Percentiles rank a stretch among this genome's conserved stretches.
Conservation (phyloP, 2,113 vertebrate genomes). For the Parus major region DNA sequence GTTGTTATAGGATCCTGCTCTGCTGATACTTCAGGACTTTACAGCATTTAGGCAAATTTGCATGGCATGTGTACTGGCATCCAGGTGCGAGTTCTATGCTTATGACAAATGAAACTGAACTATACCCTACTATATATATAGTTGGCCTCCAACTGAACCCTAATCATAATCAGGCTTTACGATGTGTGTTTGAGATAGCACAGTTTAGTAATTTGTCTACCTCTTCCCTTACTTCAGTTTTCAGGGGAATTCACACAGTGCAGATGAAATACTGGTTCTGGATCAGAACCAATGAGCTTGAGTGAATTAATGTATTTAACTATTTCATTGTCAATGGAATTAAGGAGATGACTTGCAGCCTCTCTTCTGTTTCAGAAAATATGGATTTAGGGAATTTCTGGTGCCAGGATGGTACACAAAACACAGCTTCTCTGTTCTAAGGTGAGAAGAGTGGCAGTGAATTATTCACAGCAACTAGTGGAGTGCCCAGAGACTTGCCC, state of each 20-base stretch:
- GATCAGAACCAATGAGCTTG: neutral
- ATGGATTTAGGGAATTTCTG: neutral
- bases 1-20: neutral
- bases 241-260: neutral
- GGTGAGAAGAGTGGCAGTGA: neutral
- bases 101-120: neutral
- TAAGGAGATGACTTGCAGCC: neutral
- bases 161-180: neutral
- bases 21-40: neutral
- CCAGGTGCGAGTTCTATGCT: neutral
- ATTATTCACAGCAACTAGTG: neutral
- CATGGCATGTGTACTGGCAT: neutral
- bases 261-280: neutral
- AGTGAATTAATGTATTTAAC: neutral
- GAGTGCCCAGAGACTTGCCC: neutral
- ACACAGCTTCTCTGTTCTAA: neutral
- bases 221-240: neutral
- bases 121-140: neutral
- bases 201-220: neutral
- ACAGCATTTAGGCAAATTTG: neutral
- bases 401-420: neutral
- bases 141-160: neutral
- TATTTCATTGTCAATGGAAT: neutral
- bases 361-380: neutral
- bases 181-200: neutral